Percentiles rank a stretch among this genome's conserved stretches.
These are phyloP conservation scores for Psephotus haematonotus DNA, from an alignment of 2,113 vertebrate genomes.

Conservation along the genomic window DNA sequence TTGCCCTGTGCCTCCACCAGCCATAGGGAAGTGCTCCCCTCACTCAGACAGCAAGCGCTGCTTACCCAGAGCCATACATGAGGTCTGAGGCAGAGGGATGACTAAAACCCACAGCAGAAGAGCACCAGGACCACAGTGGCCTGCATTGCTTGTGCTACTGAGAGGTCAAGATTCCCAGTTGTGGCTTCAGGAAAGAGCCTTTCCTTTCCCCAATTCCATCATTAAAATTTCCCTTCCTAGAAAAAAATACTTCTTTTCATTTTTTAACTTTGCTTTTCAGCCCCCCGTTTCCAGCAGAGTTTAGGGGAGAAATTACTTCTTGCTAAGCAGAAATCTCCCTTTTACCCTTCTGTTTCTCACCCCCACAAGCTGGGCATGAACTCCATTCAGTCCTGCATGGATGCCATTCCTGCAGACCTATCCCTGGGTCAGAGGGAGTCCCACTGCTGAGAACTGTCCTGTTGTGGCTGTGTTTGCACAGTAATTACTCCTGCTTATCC, in stretches of 20 bases:
- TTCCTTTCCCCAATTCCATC: background rate
- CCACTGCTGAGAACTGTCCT: background rate
- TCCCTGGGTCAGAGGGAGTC: background rate
- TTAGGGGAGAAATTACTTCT: background rate
- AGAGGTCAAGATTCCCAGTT: background rate
- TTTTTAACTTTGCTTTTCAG: background rate
- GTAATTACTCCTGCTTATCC: conserved; percentile 26
- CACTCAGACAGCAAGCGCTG: background rate
- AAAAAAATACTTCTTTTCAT: background rate
- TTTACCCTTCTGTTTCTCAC: background rate
- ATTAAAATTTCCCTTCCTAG: background rate
- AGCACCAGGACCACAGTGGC: background rate
- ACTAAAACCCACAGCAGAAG: background rate
- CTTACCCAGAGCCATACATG: background rate
- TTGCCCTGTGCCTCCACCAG: background rate
- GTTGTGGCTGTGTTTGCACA: background rate
- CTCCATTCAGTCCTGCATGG: background rate
- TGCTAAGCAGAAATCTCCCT: background rate
- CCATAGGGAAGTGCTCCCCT: background rate
- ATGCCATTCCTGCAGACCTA: background rate
- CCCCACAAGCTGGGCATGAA: background rate
- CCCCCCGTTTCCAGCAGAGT: background rate
- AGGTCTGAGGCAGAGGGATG: background rate
- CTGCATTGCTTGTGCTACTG: background rate
- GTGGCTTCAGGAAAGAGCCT: background rate